A percentile compares a stretch with the other conserved stretches of the same genome.
These are phyloP conservation scores for Tragopan temminckii DNA, from an alignment of 2,797 vertebrate species.

Conservation along the genomic window DNA sequence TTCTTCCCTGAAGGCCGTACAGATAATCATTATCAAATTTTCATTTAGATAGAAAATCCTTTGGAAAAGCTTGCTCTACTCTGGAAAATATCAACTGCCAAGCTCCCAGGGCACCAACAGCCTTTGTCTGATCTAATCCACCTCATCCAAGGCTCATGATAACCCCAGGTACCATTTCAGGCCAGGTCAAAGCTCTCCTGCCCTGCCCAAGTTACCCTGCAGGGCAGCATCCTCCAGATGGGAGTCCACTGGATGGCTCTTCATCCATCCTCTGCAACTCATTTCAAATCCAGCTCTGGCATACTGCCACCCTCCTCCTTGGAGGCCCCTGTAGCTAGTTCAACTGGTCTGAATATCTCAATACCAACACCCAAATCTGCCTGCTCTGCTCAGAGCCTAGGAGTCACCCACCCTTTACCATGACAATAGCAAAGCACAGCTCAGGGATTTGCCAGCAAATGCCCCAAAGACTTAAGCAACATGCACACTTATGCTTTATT, in stretches of 20 bases:
- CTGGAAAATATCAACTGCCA: neutral
- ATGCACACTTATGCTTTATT: neutral
- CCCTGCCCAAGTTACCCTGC: accelerated
- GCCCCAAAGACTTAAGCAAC: neutral
- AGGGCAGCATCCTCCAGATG: neutral
- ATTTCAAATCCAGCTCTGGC: neutral
- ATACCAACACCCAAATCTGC: neutral
- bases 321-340: accelerated
- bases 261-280: accelerated
- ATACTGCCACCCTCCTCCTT: too few species aligned
- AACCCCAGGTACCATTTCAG: accelerated
- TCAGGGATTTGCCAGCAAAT: neutral
- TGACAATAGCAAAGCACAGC: neutral
- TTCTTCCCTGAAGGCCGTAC: neutral
- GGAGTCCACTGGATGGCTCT: too few species aligned
- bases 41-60: accelerated
- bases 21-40: accelerated
- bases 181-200: neutral
- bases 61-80: neutral
- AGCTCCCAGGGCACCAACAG: accelerated
- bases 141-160: neutral
- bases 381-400: neutral
- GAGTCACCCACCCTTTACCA: neutral
- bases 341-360: accelerated
- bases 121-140: accelerated